phyloP scores from a whole-genome alignment of 1,140 invertebrate species.

The Drosophila bocki region DNA sequence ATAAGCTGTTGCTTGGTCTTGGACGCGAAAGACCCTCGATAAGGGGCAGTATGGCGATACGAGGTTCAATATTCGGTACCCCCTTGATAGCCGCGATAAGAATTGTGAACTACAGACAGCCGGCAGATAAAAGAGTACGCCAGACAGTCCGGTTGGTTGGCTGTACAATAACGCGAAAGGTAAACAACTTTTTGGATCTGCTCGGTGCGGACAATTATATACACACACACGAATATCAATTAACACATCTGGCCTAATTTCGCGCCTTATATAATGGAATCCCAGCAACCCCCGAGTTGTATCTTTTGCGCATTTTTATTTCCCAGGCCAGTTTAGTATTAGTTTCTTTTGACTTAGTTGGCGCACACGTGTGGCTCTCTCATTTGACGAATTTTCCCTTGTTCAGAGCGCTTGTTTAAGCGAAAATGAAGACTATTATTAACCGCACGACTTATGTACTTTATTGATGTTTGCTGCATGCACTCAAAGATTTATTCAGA shows the following conservation, averaged over 20 bases:
- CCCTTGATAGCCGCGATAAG: conserved; percentile 38
- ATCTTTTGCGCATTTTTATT: conserved; percentile 37
- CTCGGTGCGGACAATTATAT: neutral
- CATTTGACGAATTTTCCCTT: conserved; percentile 7
- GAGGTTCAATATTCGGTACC: conserved; percentile 1
- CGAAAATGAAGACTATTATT: conserved; percentile 40
- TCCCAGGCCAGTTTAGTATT: neutral
- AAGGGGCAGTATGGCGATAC: conserved; percentile 1
- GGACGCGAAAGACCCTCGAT: conserved; percentile 23
- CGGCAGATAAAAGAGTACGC: conserved; percentile 25
- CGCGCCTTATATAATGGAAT: conserved; percentile 11
- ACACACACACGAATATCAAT: conserved; percentile 20
- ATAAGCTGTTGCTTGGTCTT: conserved; percentile 27
- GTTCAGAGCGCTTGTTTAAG: conserved; percentile 4
- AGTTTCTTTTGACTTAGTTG: conserved; percentile 13
- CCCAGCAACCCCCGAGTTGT: conserved; percentile 17
- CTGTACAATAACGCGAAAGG: conserved; percentile 18
- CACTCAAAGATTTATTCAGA: conserved; percentile 10
- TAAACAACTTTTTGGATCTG: conserved; percentile 51
- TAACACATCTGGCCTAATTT: conserved; percentile 62
- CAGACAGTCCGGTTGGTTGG: conserved; percentile 28
- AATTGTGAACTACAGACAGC: conserved; percentile 19
- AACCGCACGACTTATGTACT: conserved; percentile 24
- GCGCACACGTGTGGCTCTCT: conserved; percentile 40
- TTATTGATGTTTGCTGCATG: conserved; percentile 37